Evolutionary conservation across 2,113 vertebrate species (phyloP).

Genomic region (Anhinga anhinga): DNA sequence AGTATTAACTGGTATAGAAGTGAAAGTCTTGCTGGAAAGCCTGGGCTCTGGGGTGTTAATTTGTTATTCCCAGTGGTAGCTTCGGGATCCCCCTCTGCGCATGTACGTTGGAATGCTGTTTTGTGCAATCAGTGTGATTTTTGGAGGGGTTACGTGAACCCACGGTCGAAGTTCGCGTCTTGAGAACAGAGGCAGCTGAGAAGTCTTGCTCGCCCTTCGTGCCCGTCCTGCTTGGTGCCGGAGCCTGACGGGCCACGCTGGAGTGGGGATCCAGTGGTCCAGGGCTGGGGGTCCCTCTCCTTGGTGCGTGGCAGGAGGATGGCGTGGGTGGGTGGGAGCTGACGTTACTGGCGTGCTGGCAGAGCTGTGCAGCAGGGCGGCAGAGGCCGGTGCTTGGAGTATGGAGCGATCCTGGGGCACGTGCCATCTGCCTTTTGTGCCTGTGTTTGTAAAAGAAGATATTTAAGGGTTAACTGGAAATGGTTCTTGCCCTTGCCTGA

Average conservation of each 20-base stretch:
- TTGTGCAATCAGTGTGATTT: not conserved
- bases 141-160: not conserved
- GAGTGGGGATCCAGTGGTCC: not conserved
- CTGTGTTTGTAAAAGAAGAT: not conserved
- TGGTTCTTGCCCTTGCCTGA: not conserved
- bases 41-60: not conserved
- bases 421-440: not conserved
- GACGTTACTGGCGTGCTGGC: not conserved
- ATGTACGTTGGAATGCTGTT: not conserved
- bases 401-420: not conserved
- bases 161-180: not conserved
- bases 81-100: too few relatives aligned
- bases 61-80: not conserved
- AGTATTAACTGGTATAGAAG: not conserved
- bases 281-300: not conserved
- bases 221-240: not conserved
- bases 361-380: not conserved
- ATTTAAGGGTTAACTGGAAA: not conserved
- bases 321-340: not conserved
- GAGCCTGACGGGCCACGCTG: rapidly evolving
- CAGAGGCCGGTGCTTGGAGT: rapidly evolving
- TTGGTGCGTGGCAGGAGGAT: not conserved
- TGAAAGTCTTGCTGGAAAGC: not conserved
- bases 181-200: not conserved
- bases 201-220: not conserved